Percentiles rank a stretch among this genome's conserved stretches.
phyloP scores from a whole-genome alignment of 1,140 invertebrate genomes.

The Caenorhabditis brenneri region DNA sequence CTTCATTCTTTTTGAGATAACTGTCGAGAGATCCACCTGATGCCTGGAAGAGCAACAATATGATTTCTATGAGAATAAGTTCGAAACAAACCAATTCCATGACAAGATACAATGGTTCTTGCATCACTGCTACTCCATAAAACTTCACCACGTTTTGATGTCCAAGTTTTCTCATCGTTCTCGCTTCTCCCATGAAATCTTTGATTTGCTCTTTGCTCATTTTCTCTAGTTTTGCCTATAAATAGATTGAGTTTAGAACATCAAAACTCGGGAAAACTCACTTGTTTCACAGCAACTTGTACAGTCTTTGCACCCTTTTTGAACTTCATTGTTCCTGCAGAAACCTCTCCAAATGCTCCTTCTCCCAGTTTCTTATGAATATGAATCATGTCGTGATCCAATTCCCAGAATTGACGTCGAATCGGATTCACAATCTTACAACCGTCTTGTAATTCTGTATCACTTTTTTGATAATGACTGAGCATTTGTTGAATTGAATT shows the following conservation, averaged over 20 bases:
- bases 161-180: not conserved
- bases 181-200: not conserved
- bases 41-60: not conserved
- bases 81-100: not conserved
- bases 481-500: conserved; percentile 42
- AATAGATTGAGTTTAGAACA: not conserved
- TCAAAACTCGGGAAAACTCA: too few relatives aligned
- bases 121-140: not conserved
- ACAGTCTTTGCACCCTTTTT: not conserved
- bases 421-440: not conserved
- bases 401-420: conserved; percentile 32
- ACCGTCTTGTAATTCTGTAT: not conserved
- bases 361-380: conserved; percentile 56
- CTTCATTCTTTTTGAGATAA: conserved; percentile 13
- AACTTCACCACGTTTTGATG: conserved; percentile 12
- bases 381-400: conserved; percentile 1
- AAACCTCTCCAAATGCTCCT: conserved; percentile 59
- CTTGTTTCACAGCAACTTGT: not conserved
- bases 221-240: not conserved
- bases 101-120: conserved; percentile 2
- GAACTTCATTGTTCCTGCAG: not conserved
- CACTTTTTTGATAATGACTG: conserved; percentile 33
- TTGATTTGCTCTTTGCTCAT: conserved; percentile 7
- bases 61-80: not conserved
- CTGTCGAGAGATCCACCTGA: not conserved